phyloP scores from a whole-genome alignment of 1,140 invertebrate species.

The Drosophila quadrilineata region DNA sequence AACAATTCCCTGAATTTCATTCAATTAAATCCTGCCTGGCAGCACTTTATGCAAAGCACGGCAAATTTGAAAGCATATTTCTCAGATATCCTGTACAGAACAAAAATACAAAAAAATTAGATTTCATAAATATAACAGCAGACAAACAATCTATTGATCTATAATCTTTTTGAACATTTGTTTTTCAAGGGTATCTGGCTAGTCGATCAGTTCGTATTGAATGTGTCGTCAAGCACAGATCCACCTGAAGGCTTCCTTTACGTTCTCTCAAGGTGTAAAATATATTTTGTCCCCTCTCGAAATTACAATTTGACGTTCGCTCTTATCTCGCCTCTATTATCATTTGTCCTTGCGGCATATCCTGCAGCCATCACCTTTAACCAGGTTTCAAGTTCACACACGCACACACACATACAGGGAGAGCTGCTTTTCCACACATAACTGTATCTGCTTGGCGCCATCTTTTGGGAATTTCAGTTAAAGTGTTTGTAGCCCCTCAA shows the following conservation, averaged over 20 bases:
- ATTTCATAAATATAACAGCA: background rate
- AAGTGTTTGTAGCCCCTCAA: slow-evolving; percentile 28
- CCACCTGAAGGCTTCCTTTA: background rate
- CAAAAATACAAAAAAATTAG: background rate
- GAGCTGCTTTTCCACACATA: slow-evolving; percentile 9
- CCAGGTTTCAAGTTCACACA: background rate
- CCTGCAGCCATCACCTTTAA: slow-evolving; percentile 26
- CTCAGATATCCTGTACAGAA: background rate
- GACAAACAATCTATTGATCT: background rate
- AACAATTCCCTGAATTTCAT: slow-evolving; percentile 20
- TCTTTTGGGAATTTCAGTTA: slow-evolving; percentile 48
- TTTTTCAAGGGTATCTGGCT: background rate
- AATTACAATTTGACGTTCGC: background rate
- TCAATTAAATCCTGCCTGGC: slow-evolving; percentile 46
- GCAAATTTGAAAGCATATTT: background rate
- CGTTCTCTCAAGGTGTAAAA: background rate
- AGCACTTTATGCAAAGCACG: slow-evolving; percentile 14
- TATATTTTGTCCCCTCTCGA: background rate
- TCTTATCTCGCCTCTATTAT: slow-evolving; percentile 49
- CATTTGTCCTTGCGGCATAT: slow-evolving; percentile 57
- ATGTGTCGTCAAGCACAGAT: background rate
- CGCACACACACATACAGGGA: background rate
- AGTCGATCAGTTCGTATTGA: background rate
- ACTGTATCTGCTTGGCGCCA: slow-evolving; percentile 57
- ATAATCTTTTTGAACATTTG: background rate